phyloP scores from a whole-genome alignment of 2,113 vertebrate species.

The Erythrocebus patas region DNA sequence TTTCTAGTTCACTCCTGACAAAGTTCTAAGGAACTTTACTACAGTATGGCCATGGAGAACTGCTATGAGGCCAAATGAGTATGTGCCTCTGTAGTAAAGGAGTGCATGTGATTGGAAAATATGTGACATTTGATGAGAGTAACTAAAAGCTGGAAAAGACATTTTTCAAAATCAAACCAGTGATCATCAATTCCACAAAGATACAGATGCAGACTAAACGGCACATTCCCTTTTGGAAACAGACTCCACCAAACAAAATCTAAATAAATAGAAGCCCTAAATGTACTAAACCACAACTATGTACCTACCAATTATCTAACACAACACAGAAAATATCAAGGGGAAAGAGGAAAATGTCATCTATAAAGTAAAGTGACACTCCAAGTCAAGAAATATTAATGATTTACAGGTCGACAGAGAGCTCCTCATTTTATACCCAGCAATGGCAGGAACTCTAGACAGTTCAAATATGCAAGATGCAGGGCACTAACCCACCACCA shows the following conservation, averaged over 20 bases:
- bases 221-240: neutral
- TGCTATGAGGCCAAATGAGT: neutral
- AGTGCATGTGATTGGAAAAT: constrained; percentile 19
- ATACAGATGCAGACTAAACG: constrained; percentile 51
- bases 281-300: constrained; percentile 45
- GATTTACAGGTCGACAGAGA: constrained; percentile 16
- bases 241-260: constrained; percentile 37
- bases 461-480: constrained; percentile 44
- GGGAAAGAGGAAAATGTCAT: constrained; percentile 42
- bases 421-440: constrained; percentile 41
- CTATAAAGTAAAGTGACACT: constrained; percentile 49
- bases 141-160: constrained; percentile 50
- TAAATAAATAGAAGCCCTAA: constrained; percentile 38
- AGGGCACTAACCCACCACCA: neutral
- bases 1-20: constrained; percentile 45
- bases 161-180: constrained; percentile 56
- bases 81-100: neutral
- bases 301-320: constrained; percentile 20
- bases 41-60: constrained; percentile 10
- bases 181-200: constrained; percentile 52
- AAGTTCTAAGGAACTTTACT: constrained; percentile 47
- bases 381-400: constrained; percentile 45
- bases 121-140: constrained; percentile 20
- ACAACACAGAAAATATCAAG: constrained; percentile 51
- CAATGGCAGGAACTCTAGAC: constrained; percentile 10